Base-by-base conservation (phyloP, 2,888 invertebrate species). In the Parapristionchus giblindavisi region DNA sequence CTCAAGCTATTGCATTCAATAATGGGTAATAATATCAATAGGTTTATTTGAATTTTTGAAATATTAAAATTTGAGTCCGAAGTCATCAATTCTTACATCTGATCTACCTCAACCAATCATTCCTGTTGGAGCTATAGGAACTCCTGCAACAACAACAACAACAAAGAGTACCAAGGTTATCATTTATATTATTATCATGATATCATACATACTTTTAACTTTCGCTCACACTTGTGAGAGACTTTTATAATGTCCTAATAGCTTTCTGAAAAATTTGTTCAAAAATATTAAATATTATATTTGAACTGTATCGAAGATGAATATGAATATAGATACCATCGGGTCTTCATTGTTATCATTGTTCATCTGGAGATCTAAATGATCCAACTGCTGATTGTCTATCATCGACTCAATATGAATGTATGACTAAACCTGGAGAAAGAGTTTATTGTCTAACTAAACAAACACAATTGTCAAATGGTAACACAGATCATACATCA, bases 401-500 rank as follows among this genome's bases (percentile, higher is more conserved):
- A 5, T 51, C 43, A 4, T 17, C 75, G 11, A 43, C 72, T 1
- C 60, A 60, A 21, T 73, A 63, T 32, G 81, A 80, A 24, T 83
- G 83, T 63, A 58, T 73, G 14, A 58, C 73, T 65, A 68, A 75
- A 21, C 58, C 76, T 17, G 68, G 66, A n/a, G 75, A 75, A 75
- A 11, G 75, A 29, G 54, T 34, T 24, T 81, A 70, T 70, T 85
- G 85, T 77, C 76, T 85, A 38, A 84, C 85, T 6, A 77, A 83
- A 60, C 85, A 85, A 71, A 84, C 85, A 32, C 85, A 85, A 68
- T 77, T 83, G 17, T 78, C 80, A 1, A 82, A 77, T 48, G 79
- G 84, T 83, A 29, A 2, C 27, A 11, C 27, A 8, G 24, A 24
- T 8, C 56, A 8, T 56, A 17, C 24, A 17, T 17, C 27, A 56